A percentile compares a stretch with the other conserved stretches of the same genome.
phyloP scores from a whole-genome alignment of 2,888 invertebrate species.

The Xanthia icteritia region DNA sequence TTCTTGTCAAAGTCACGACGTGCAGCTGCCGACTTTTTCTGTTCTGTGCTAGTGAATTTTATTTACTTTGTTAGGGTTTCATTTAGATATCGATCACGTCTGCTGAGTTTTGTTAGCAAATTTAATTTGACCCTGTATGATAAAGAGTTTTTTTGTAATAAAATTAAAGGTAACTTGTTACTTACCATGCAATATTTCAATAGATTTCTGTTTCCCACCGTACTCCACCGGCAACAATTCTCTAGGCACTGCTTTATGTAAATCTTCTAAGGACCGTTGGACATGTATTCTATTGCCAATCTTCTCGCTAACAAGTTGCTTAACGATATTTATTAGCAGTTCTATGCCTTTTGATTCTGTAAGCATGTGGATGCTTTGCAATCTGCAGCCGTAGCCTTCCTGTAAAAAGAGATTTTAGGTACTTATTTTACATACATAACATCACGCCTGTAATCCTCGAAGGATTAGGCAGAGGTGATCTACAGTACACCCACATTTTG shows the following conservation, averaged over 20 bases:
- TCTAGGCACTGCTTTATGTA: constrained; percentile 66
- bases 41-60: no score
- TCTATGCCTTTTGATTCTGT: constrained; percentile 74
- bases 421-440: not conserved
- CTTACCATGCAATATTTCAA: constrained; percentile 50
- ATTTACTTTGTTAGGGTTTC: no score
- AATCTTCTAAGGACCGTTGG: constrained; percentile 62
- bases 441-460: no score
- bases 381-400: constrained; percentile 74
- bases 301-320: constrained; percentile 73
- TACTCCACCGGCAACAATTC: constrained; percentile 72
- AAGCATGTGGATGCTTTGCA: constrained; percentile 71
- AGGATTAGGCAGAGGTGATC: no score
- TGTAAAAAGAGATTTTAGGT: constrained; percentile 30
- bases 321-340: constrained; percentile 69
- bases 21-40: no score
- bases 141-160: no score
- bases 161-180: no score
- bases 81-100: no score
- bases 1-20: no score
- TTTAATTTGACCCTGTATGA: no score
- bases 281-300: constrained; percentile 68
- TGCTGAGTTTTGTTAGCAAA: no score
- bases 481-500: not conserved
- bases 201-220: constrained; percentile 70